Conservation (phyloP, 1,140 invertebrate genomes). For the Riptortus pedestris region DNA sequence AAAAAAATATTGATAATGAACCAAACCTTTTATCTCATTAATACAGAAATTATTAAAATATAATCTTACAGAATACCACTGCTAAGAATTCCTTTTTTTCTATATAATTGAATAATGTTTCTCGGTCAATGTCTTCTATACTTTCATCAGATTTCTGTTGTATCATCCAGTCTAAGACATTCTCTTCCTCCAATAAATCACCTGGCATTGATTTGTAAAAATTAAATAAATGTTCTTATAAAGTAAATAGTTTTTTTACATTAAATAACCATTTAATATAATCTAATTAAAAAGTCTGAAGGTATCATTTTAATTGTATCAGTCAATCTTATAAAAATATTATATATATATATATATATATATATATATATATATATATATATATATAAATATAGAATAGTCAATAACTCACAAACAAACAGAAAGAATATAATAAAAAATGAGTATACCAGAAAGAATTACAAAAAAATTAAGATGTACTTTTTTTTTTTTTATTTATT, state of each 20-base stretch:
- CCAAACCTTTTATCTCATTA: not conserved
- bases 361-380: too few species aligned
- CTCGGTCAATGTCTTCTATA: constrained; percentile 81
- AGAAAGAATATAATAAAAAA: too few species aligned
- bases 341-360: too few species aligned
- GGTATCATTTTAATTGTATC: too few species aligned
- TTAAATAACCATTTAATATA: too few species aligned
- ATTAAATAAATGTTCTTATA: not conserved
- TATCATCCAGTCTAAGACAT: constrained; percentile 82
- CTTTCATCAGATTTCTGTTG: constrained; percentile 86
- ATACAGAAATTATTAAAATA: not conserved
- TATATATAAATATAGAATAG: too few species aligned
- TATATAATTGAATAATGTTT: constrained; percentile 73
- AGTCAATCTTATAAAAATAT: too few species aligned
- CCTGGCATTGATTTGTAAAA: constrained; percentile 46
- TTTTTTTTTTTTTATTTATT: too few species aligned
- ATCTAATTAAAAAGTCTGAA: too few species aligned
- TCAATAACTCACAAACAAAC: too few species aligned
- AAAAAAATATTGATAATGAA: constrained; percentile 24
- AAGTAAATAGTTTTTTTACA: not conserved
- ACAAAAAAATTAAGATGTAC: too few species aligned
- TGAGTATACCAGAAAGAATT: too few species aligned
- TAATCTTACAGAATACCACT: constrained; percentile 78
- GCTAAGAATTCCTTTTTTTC: constrained; percentile 85
- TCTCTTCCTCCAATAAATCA: constrained; percentile 69